Evolutionary conservation across 2,888 invertebrate species (phyloP).

Genomic region (Parelbella ahira): DNA sequence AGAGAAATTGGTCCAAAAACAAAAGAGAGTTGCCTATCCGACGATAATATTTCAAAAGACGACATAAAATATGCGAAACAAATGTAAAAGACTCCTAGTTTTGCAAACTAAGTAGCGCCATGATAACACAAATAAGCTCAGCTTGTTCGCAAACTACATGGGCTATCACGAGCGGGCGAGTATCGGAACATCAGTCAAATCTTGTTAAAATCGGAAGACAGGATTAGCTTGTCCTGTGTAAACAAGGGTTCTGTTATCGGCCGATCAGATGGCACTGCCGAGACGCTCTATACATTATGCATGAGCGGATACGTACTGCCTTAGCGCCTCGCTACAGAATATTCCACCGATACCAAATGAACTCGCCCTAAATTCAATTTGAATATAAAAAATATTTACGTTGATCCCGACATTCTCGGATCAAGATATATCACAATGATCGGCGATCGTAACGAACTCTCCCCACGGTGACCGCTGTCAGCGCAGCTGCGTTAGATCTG

Average conservation of each 20-base stretch:
- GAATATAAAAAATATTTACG: constrained; percentile 6
- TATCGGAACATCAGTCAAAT: constrained; percentile 57
- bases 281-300: constrained; percentile 61
- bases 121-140: constrained; percentile 6
- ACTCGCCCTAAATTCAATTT: constrained; percentile 7
- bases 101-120: constrained; percentile 4
- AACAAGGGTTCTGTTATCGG: constrained; percentile 65
- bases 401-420: constrained; percentile 3
- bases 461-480: too few relatives aligned
- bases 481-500: too few relatives aligned
- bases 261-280: constrained; percentile 56
- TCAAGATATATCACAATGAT: constrained; percentile 4
- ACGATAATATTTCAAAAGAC: constrained; percentile 1
- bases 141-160: constrained; percentile 14
- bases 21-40: neutral
- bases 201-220: constrained; percentile 63
- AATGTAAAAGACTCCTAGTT: neutral
- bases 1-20: constrained; percentile 1
- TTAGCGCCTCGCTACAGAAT: constrained; percentile 46
- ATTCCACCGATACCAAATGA: neutral
- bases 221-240: constrained; percentile 64
- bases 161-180: constrained; percentile 11
- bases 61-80: constrained; percentile 3
- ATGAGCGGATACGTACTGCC: constrained; percentile 46
- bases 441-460: too few relatives aligned